Base-by-base conservation (phyloP, 2,888 invertebrate genomes). In the Tyria jacobaeae region DNA sequence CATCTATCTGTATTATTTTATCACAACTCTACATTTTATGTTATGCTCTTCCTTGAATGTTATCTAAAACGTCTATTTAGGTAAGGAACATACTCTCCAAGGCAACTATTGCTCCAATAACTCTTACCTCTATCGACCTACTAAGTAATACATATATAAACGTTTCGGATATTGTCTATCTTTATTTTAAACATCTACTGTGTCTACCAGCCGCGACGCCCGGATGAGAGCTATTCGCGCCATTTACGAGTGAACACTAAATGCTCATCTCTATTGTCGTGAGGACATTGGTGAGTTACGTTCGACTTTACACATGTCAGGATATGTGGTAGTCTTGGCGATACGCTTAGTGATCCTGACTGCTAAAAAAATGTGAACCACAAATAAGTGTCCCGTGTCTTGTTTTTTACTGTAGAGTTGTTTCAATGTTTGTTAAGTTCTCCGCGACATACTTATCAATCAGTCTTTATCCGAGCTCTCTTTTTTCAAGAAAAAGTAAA, bases 191-290 rank as follows among this genome's bases (percentile, higher is more conserved):
- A 57, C 61, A 54, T 61, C 53, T 60, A 60, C 64, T 52, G 62
- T 50, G 57, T 59, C 62, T 55, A 64, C 54, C 52, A 57, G 63
- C 59, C 55, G 56, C 73, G 61, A 64, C 72, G 72, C 61, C 82
- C 87, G 89, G 89, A 88, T 83, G 84, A 80, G 80, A 81, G 77
- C 84, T 80, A 87, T 89, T 89, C 79, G 82, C 80, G 76, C 82
- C 80, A 85, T 87, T 88, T 86, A 87, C 82, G 80, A 85, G 70
- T 79, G 78, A 76, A 66, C 75, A 71, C 72, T 83, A 78, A 81
- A 80, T 80, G 78, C 71, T 78, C 79, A 76, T 80, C 75, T 75
- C 83, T 78, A 84, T 87, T 86, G 84, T 86, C 75, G 75, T 70
- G 67, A 73, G 73, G 73, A 76, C 75, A 80, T 76, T 78, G 76